Percentiles rank a stretch among this genome's conserved stretches.
phyloP scores from a whole-genome alignment of 2,797 vertebrate genomes.

The Aeoliscus strigatus region DNA sequence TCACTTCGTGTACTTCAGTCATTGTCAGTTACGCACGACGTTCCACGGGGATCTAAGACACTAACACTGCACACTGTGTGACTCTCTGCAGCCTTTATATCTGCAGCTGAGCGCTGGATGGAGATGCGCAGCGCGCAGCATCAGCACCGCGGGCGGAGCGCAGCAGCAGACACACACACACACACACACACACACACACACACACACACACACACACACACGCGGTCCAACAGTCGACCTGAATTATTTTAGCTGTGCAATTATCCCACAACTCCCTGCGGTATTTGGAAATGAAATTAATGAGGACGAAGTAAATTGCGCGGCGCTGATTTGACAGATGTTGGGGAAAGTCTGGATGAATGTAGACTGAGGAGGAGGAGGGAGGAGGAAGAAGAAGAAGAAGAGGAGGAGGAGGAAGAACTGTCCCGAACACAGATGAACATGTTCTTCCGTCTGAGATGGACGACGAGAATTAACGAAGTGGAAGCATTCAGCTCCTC shows the following conservation, averaged over 20 bases:
- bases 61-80: background rate
- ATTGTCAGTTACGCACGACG: background rate
- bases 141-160: conserved; percentile 29
- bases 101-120: conserved; percentile 30
- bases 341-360: conserved; percentile 48
- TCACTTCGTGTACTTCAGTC: too few species aligned
- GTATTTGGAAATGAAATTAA: conserved; percentile 53
- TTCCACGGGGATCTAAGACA: conserved; percentile 15
- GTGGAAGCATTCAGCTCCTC: conserved; percentile 21
- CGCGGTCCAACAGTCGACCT: conserved; percentile 55
- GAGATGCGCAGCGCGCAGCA: conserved; percentile 28
- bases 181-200: conserved; percentile 2
- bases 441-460: conserved; percentile 10
- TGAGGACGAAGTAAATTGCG: conserved; percentile 54
- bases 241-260: conserved; percentile 63
- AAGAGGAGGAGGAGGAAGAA: conserved; percentile 6
- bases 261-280: conserved; percentile 66
- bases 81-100: conserved; percentile 22
- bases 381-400: conserved; percentile 9
- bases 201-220: background rate
- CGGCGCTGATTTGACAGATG: conserved; percentile 53
- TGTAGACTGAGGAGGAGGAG: conserved; percentile 18
- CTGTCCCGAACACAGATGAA: conserved; percentile 40
- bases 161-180: conserved; percentile 21
- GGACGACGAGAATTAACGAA: conserved; percentile 19